Conservation (phyloP, 2,797 vertebrate genomes). For the Phoebastria nigripes region DNA sequence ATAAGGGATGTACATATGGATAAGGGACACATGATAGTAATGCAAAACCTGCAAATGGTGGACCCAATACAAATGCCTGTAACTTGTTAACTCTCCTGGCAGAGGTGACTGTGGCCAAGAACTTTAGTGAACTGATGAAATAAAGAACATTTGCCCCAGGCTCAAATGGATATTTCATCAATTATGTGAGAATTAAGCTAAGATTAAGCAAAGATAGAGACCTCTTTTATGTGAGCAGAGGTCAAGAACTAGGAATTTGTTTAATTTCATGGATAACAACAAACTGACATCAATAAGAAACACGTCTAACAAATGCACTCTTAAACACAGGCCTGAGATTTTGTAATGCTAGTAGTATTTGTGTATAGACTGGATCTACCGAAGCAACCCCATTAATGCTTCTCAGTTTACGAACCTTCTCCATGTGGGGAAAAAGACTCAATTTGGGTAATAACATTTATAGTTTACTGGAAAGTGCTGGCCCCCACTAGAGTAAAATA, state of each 20-base stretch:
- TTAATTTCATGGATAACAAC: not conserved
- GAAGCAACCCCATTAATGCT: not conserved
- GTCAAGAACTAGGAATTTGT: not conserved
- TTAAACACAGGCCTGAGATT: not conserved
- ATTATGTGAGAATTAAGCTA: not conserved
- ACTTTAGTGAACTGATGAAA: not conserved
- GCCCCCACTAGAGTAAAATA: not conserved
- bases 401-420: not conserved
- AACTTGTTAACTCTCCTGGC: not conserved
- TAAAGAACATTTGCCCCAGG: not conserved
- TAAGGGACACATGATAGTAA: fast-evolving
- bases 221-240: not conserved
- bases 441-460: not conserved
- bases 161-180: not conserved
- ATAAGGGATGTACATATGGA: fast-evolving
- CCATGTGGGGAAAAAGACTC: not conserved
- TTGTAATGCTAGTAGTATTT: not conserved
- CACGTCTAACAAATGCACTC: not conserved
- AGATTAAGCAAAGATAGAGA: not conserved
- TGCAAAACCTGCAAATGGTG: not conserved
- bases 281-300: not conserved
- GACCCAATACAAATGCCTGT: not conserved
- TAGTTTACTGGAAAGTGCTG: not conserved
- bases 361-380: not conserved
- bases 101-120: not conserved